Conservation (phyloP, 53 echinoderm and acorn worm genomes). For the Apostichopus leukothele region DNA sequence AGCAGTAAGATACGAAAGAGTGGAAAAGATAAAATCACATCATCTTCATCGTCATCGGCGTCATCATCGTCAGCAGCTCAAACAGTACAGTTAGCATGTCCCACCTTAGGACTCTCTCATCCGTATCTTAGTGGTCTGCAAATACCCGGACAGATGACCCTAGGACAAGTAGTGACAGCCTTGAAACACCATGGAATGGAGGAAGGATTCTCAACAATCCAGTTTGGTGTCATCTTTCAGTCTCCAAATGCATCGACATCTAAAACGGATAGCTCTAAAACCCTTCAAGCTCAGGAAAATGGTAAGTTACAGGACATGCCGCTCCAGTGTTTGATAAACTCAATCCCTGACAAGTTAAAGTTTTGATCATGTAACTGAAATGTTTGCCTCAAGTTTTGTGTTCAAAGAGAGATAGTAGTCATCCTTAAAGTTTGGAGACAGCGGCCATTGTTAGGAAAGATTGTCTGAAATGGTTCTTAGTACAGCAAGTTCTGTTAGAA, state of each 20-base stretch:
- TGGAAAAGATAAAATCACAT: not conserved
- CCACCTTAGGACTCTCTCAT: conserved; percentile 71
- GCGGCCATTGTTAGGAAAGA: no score
- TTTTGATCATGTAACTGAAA: no score
- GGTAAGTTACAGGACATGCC: not conserved
- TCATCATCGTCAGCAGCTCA: not conserved
- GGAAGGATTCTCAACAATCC: conserved; percentile 68
- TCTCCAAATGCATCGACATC: conserved; percentile 62
- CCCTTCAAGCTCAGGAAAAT: conserved; percentile 54
- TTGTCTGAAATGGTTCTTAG: no score
- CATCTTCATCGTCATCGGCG: no score
- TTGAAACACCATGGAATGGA: conserved; percentile 77
- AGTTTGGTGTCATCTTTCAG: conserved; percentile 75
- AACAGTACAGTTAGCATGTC: conserved; percentile 25
- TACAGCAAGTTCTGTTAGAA: no score
- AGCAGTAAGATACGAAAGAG: conserved; percentile 1
- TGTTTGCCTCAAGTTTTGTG: no score
- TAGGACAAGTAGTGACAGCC: conserved; percentile 78
- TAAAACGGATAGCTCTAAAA: conserved; percentile 91
- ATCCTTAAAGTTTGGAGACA: no score
- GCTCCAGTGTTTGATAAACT: no score
- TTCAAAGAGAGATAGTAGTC: no score
- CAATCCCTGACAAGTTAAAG: no score
- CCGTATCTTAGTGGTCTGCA: conserved; percentile 61
- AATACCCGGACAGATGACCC: conserved; percentile 72